phyloP scores from a whole-genome alignment of 2,888 invertebrate genomes.

The Mycalesis mineus region DNA sequence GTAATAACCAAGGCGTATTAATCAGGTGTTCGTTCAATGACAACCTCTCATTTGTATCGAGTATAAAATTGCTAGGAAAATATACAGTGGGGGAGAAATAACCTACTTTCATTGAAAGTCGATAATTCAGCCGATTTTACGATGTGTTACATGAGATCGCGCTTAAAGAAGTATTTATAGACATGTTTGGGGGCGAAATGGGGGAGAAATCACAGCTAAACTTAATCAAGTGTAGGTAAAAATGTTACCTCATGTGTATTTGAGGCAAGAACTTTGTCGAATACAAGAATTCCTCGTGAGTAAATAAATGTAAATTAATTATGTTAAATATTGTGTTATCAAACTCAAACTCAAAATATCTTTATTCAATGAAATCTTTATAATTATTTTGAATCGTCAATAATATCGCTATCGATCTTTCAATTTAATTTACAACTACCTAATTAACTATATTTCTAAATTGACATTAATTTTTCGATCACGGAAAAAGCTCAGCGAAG shows the following conservation, averaged over 20 bases:
- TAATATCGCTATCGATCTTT: too few relatives aligned
- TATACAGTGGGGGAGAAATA: conserved; percentile 27
- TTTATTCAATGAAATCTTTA: too few relatives aligned
- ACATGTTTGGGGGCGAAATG: background rate
- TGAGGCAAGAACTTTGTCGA: too few relatives aligned
- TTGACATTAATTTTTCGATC: too few relatives aligned
- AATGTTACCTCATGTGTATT: background rate
- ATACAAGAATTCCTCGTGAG: too few relatives aligned
- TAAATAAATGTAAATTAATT: too few relatives aligned
- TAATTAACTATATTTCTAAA: too few relatives aligned
- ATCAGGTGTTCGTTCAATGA: conserved; percentile 16
- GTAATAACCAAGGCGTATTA: conserved; percentile 19
- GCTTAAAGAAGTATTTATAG: conserved; percentile 3
- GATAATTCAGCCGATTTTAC: conserved; percentile 26
- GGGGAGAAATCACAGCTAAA: background rate
- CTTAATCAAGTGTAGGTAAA: background rate
- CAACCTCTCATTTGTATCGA: conserved; percentile 29
- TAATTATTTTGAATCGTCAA: too few relatives aligned
- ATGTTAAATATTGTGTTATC: too few relatives aligned
- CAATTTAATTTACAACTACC: too few relatives aligned
- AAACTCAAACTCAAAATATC: too few relatives aligned
- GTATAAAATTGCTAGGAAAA: conserved; percentile 29
- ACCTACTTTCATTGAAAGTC: conserved; percentile 33
- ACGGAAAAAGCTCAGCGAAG: too few relatives aligned
- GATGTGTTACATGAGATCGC: conserved; percentile 9